A percentile compares a stretch with the other conserved stretches of the same genome.
phyloP scores from a whole-genome alignment of 2,888 invertebrate genomes.

The Harmothoe impar region DNA sequence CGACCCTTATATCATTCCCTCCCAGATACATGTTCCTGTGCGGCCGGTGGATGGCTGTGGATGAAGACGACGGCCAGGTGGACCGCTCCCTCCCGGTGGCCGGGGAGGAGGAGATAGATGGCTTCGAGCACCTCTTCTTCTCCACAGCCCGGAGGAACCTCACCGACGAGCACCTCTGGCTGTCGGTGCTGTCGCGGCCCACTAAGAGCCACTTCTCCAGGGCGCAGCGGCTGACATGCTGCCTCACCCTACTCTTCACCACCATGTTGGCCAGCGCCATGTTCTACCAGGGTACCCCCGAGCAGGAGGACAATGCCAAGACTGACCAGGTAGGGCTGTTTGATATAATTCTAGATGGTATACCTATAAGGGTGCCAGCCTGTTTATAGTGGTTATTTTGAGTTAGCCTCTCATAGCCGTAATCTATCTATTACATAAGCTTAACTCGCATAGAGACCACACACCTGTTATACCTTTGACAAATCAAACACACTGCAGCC shows the following conservation, averaged over 20 bases:
- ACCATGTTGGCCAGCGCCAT: constrained; percentile 76
- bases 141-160: constrained; percentile 55
- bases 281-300: constrained; percentile 69
- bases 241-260: constrained; percentile 73
- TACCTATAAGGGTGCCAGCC: too few species aligned
- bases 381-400: too few species aligned
- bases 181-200: constrained; percentile 62
- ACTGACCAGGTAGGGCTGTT: constrained; percentile 40
- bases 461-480: too few species aligned
- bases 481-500: not conserved
- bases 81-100: constrained; percentile 83
- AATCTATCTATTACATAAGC: too few species aligned
- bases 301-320: not conserved
- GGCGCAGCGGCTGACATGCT: constrained; percentile 74
- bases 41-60: constrained; percentile 83
- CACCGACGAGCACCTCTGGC: constrained; percentile 67
- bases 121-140: constrained; percentile 82
- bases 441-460: too few species aligned
- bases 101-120: constrained; percentile 80
- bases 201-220: constrained; percentile 62
- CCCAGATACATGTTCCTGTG: constrained; percentile 74
- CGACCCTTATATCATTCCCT: too few species aligned
- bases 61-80: constrained; percentile 82
- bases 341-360: too few species aligned
- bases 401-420: too few species aligned